Evolutionary conservation across 2,797 vertebrate genomes (phyloP).

Genomic region (Varecia variegata): DNA sequence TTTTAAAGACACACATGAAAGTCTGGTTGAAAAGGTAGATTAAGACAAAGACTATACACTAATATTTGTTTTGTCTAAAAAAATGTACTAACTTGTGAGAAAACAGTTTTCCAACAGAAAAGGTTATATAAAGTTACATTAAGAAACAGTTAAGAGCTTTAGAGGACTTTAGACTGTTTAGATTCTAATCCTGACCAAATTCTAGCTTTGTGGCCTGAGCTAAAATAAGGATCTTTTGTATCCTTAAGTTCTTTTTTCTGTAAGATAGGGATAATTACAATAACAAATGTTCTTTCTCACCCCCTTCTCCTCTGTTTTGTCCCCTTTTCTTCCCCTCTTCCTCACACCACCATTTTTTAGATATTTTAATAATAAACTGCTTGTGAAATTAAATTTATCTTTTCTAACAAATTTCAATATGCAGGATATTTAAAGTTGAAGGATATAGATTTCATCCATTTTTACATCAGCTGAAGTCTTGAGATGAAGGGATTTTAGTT

Average conservation of each 20-base stretch:
- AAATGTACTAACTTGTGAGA: neutral
- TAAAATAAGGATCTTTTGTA: neutral
- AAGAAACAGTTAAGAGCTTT: neutral
- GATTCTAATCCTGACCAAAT: neutral
- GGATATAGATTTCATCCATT: neutral
- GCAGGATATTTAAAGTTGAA: neutral
- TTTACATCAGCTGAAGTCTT: constrained; percentile 1
- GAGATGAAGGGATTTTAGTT: constrained; percentile 16
- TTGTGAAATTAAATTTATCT: neutral
- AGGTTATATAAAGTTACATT: neutral
- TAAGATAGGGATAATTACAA: neutral
- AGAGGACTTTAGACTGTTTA: neutral
- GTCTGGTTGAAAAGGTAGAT: constrained; percentile 94
- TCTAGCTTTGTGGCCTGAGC: constrained; percentile 2
- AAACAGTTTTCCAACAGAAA: neutral
- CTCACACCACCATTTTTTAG: neutral
- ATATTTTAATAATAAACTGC: constrained; percentile 11
- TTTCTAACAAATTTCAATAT: constrained; percentile 30
- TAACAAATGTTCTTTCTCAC: neutral
- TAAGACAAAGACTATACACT: neutral
- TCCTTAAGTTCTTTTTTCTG: neutral
- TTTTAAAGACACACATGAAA: constrained; percentile 86
- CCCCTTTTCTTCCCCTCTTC: neutral
- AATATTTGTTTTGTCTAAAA: constrained; percentile 37
- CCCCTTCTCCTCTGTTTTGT: neutral